A percentile compares a stretch with the other conserved stretches of the same genome.
These are phyloP conservation scores for Pterocles gutturalis DNA, from an alignment of 2,113 vertebrate species.

Conservation along the genomic window DNA sequence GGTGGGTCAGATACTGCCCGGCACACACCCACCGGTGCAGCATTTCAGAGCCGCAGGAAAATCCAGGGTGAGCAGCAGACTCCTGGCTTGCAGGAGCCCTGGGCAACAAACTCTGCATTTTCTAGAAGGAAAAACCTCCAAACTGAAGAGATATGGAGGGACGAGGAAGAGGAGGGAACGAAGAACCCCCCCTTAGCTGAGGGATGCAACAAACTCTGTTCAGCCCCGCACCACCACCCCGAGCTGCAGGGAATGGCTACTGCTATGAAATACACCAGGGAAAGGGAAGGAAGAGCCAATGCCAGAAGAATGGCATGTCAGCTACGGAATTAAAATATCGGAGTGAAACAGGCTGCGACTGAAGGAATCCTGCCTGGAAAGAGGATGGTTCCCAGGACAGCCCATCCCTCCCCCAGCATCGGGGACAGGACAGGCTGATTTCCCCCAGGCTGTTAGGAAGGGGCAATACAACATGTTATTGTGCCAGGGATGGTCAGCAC, in stretches of 20 bases:
- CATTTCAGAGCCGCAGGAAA: not conserved
- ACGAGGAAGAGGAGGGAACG: not conserved
- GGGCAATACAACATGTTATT: fast-evolving
- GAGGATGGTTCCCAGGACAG: not conserved
- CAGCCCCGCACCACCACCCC: not conserved
- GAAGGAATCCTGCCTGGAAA: not conserved
- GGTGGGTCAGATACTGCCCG: not conserved
- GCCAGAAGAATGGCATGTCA: not conserved
- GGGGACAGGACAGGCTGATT: not conserved
- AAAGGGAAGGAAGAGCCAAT: not conserved
- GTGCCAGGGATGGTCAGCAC: not conserved
- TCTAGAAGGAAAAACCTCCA: not conserved
- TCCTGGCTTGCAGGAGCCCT: not conserved
- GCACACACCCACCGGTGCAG: not conserved
- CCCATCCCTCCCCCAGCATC: not conserved
- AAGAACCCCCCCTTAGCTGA: not conserved
- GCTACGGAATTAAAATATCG: not conserved
- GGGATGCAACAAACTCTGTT: not conserved
- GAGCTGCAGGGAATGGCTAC: not conserved
- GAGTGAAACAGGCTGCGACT: not conserved
- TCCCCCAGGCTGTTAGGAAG: not conserved
- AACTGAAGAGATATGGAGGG: not conserved
- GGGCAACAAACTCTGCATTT: not conserved
- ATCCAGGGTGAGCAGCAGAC: not conserved
- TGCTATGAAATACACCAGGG: not conserved